Evolutionary conservation across 2,888 invertebrate genomes (phyloP), one percentile per base, ranked within the genome.

Genomic region (Cepaea hortensis): DNA sequence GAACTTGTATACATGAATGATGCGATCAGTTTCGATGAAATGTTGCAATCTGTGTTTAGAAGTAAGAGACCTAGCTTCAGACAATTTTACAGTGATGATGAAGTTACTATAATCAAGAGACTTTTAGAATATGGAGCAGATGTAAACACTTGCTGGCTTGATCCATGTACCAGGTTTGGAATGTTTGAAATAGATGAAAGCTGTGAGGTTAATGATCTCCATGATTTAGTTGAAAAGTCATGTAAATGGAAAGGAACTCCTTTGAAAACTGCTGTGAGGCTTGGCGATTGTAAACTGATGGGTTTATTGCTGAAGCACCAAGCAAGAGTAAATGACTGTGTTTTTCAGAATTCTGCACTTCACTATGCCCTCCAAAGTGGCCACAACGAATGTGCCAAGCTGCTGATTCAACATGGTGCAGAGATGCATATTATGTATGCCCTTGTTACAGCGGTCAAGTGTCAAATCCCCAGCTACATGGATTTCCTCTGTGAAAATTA

Each of bases 401-500:
- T 81, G 4, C 68, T 81, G 2, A 23, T 81, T 4, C 65, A 81
- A 81, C 13, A 48, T 4, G 81, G 81, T 7, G 81, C 81, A 15
- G 18, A 48, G 46, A 48, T 81, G 81, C 20, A 81, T 18, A 4
- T 81, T 65, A 11, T 35, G 15, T 18, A 65, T 18, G 81, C 81
- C 5, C 20, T 81, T 23, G 18, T 48, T 15, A 46, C 68, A 15
- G 81, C 81, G 48, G 62, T 70, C 6, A 61, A 46, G 7, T 68
- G 48, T 48, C 20, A 70, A 7, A 35, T 18, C 6, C n/a, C 46
- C 18, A 11, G 20, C 4, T 81, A 81, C 46, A 15, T 81, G 46
- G 9, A 81, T 1, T 68, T 70, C 46, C 46, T 81, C 9, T 15
- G 68, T 68, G 70, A 68, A 18, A 55, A 79, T 23, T 62, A 55